Evolutionary conservation across 2,797 vertebrate species (phyloP).

Genomic region (Ciconia nigra): DNA sequence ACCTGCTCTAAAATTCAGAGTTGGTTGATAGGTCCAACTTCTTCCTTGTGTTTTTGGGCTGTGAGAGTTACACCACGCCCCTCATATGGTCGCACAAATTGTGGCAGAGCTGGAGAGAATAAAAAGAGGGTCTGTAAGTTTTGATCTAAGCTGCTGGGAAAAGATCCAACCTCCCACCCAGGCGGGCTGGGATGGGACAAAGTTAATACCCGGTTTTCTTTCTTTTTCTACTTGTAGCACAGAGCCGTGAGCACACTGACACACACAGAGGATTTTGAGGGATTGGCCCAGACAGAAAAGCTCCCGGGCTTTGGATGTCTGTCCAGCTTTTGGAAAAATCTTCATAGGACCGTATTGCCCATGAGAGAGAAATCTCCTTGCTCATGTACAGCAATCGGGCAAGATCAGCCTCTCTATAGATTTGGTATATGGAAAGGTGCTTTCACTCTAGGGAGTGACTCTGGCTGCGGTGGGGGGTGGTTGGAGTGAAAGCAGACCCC

Average conservation of each 20-base stretch:
- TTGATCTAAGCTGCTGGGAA: background rate
- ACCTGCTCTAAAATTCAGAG: background rate
- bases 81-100: background rate
- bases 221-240: background rate
- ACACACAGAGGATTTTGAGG: background rate
- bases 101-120: background rate
- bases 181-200: background rate
- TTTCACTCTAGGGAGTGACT: background rate
- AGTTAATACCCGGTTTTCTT: background rate
- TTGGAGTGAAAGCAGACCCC: background rate
- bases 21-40: background rate
- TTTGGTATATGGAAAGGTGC: background rate
- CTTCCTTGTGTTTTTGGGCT: background rate
- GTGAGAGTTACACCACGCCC: background rate
- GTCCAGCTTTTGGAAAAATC: background rate
- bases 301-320: too few relatives aligned
- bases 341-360: rapidly evolving
- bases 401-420: background rate
- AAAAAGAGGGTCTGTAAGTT: background rate
- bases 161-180: background rate
- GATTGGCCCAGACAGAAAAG: too few relatives aligned
- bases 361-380: background rate
- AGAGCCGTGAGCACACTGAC: background rate
- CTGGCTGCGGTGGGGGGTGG: background rate
- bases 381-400: rapidly evolving